These are phyloP conservation scores for Hippocampus mohnikei DNA, from an alignment of 2,113 vertebrate genomes.

Conservation along the genomic window DNA sequence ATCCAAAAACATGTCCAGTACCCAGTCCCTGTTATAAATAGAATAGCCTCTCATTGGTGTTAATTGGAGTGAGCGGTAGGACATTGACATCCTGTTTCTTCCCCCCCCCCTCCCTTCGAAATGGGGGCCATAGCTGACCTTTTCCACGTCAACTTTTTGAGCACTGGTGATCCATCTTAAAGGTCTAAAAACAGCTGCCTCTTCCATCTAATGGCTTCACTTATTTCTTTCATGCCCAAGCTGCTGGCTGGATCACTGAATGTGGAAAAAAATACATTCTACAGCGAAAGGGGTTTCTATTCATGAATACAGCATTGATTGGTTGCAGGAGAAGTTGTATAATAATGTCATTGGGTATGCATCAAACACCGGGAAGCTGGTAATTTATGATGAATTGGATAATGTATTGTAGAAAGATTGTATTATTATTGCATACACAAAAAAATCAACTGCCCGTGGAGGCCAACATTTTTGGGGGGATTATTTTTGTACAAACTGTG, in stretches of 20 bases:
- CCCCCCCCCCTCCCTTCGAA: background rate
- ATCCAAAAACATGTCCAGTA: conserved; percentile 16
- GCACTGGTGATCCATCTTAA: conserved; percentile 40
- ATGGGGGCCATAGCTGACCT: conserved; percentile 46
- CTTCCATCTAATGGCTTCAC: conserved; percentile 36
- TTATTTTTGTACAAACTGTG: conserved; percentile 1
- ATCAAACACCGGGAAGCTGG: background rate
- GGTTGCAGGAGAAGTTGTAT: conserved; percentile 10
- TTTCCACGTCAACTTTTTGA: conserved; percentile 34
- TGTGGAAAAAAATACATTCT: background rate
- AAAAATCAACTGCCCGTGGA: background rate
- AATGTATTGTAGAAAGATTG: conserved; percentile 1
- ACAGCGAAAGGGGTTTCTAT: conserved; percentile 1
- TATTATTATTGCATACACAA: background rate
- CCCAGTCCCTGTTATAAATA: conserved; percentile 38
- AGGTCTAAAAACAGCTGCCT: conserved; percentile 47
- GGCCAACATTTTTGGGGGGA: conserved; percentile 9
- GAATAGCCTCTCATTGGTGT: conserved; percentile 38
- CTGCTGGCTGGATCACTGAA: conserved; percentile 35
- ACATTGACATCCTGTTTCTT: conserved; percentile 33
- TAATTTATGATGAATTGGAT: conserved; percentile 3
- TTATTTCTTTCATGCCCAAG: conserved; percentile 23
- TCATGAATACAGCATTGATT: conserved; percentile 18
- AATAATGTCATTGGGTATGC: background rate
- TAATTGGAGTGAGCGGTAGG: conserved; percentile 45